A percentile compares a stretch with the other conserved stretches of the same genome.
Conservation (phyloP, 1,140 invertebrate genomes). For the Venustaconcha ellipsiformis region DNA sequence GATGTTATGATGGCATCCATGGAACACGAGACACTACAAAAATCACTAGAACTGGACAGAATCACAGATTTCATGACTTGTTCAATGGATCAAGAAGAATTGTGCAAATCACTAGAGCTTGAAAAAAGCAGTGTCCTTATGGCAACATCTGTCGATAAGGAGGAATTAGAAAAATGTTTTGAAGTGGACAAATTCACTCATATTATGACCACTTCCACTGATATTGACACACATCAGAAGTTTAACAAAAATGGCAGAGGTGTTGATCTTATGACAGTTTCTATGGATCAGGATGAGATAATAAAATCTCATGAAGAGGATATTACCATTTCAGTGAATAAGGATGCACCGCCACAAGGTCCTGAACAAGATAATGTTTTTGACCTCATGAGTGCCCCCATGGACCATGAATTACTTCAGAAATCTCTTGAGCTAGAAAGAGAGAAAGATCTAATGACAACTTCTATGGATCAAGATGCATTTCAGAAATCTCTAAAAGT, state of each 20-base stretch:
- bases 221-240: too few relatives aligned
- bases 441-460: conserved; percentile 23
- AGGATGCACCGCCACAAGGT: conserved; percentile 6
- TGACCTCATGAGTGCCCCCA: conserved; percentile 10
- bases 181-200: conserved; percentile 20
- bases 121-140: conserved; percentile 9
- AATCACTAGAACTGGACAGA: conserved; percentile 10
- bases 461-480: conserved; percentile 25
- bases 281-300: conserved; percentile 16
- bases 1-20: conserved; percentile 19
- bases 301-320: conserved; percentile 20
- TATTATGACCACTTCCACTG: too few relatives aligned
- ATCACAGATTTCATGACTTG: conserved; percentile 19
- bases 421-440: conserved; percentile 3
- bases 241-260: too few relatives aligned
- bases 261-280: conserved; percentile 16
- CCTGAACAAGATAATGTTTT: too few relatives aligned
- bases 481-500: conserved; percentile 24
- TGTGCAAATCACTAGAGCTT: conserved; percentile 20
- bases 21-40: conserved; percentile 23
- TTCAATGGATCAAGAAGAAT: conserved; percentile 26
- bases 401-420: conserved; percentile 26
- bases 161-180: conserved; percentile 28
- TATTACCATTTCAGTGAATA: conserved; percentile 29
- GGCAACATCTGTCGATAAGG: conserved; percentile 32